Evolutionary conservation across 2,888 invertebrate genomes (phyloP).

Genomic region (Biston stratarius): DNA sequence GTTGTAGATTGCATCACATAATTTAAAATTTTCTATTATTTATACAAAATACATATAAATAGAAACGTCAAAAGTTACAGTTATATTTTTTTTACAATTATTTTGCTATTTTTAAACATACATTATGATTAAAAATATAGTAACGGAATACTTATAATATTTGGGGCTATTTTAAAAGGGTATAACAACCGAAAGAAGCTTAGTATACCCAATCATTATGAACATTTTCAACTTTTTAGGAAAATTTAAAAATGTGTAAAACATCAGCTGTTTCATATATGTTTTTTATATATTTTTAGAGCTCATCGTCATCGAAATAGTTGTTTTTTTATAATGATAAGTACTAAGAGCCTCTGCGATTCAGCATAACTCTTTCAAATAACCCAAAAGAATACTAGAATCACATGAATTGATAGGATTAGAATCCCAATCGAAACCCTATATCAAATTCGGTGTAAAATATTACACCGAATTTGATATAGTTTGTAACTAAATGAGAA

Average conservation of each 20-base stretch:
- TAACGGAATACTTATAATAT: slow-evolving; percentile 7
- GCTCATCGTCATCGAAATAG: no score
- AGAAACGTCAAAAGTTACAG: neutral
- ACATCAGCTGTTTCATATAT: no score
- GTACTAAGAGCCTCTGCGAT: neutral
- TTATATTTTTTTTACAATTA: neutral
- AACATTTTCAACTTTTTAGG: neutral
- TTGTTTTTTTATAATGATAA: neutral
- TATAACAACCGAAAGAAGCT: neutral
- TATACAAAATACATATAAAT: slow-evolving; percentile 13
- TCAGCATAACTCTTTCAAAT: neutral
- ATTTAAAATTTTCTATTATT: slow-evolving; percentile 3
- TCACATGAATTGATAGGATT: neutral
- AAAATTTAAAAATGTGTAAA: neutral
- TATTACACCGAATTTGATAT: no score
- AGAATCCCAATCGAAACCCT: neutral
- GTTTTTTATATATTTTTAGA: no score
- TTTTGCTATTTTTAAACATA: slow-evolving; percentile 2
- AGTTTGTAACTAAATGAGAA: neutral
- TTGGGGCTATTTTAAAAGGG: neutral
- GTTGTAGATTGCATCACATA: slow-evolving; percentile 18
- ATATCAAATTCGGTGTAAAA: no score
- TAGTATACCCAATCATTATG: neutral
- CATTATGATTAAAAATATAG: slow-evolving; percentile 1
- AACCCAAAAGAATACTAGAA: slow-evolving; percentile 3